These are phyloP conservation scores for Acipenser oxyrinchus DNA, from an alignment of 2,797 vertebrate genomes.

Conservation along the genomic window DNA sequence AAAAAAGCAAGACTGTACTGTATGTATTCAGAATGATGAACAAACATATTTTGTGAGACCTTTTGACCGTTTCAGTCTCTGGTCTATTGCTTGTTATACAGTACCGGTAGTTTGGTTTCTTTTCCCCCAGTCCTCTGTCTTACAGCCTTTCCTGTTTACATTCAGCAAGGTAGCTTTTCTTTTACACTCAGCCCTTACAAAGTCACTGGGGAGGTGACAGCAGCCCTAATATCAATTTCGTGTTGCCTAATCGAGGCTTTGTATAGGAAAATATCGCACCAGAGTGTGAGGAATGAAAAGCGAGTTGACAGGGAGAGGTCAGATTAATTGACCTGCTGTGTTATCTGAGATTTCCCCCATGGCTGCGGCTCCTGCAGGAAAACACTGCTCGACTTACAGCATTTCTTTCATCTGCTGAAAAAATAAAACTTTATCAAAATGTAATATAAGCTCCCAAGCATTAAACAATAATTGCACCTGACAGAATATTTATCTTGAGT, in stretches of 20 bases:
- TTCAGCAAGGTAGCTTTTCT: neutral
- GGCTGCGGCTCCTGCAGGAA: neutral
- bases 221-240: neutral
- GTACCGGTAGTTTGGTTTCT: slow-evolving; percentile 16
- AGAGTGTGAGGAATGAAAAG: slow-evolving; percentile 14
- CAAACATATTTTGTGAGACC: slow-evolving; percentile 6
- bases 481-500: no score
- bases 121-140: slow-evolving; percentile 16
- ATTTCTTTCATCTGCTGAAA: neutral
- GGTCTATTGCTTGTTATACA: slow-evolving; percentile 13
- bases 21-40: slow-evolving; percentile 7
- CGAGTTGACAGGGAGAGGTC: slow-evolving; percentile 13
- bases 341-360: neutral
- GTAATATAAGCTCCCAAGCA: no score
- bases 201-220: neutral
- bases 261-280: slow-evolving; percentile 4
- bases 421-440: no score
- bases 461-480: no score
- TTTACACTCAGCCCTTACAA: neutral
- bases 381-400: neutral
- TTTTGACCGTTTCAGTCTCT: slow-evolving; percentile 7
- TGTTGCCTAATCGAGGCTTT: neutral
- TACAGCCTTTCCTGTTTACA: neutral
- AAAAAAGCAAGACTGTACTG: neutral
- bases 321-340: slow-evolving; percentile 11